These are phyloP conservation scores for Cephus sareptanus DNA, from an alignment of 2,888 invertebrate species.

Conservation along the genomic window DNA sequence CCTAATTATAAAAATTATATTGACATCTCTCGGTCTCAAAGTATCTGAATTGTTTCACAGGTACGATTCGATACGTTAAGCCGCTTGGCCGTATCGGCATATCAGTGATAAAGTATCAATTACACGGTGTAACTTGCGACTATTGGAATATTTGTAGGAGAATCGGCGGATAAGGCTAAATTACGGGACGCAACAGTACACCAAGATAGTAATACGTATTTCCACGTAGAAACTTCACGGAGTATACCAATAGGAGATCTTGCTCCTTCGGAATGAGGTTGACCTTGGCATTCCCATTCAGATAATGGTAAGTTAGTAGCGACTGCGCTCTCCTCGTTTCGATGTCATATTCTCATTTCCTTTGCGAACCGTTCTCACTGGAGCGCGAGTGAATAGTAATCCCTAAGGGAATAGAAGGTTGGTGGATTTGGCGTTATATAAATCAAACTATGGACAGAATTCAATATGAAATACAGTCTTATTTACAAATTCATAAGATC, in stretches of 20 bases:
- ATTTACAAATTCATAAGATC: not conserved
- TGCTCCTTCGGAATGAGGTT: constrained; percentile 50
- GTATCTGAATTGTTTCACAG: not conserved
- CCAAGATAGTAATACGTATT: not conserved
- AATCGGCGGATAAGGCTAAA: not conserved
- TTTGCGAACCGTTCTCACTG: constrained; percentile 9
- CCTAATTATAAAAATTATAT: not conserved
- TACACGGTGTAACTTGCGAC: not conserved
- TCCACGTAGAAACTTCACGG: not conserved
- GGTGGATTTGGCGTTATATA: not conserved
- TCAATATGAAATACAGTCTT: not conserved
- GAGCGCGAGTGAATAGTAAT: not conserved
- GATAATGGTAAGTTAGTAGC: constrained; percentile 42
- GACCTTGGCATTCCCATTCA: constrained; percentile 57
- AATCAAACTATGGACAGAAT: not conserved
- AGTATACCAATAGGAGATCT: constrained; percentile 1
- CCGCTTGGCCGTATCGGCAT: not conserved
- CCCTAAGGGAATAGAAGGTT: not conserved
- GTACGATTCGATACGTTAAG: not conserved
- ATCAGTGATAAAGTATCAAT: not conserved
- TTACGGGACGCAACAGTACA: not conserved
- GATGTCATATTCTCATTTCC: constrained; percentile 37
- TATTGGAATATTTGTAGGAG: not conserved
- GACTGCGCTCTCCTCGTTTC: constrained; percentile 22
- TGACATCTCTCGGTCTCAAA: not conserved